These are phyloP conservation scores for Gasterosteus aculeatus DNA, from an alignment of 2,113 vertebrate species.

Conservation along the genomic window DNA sequence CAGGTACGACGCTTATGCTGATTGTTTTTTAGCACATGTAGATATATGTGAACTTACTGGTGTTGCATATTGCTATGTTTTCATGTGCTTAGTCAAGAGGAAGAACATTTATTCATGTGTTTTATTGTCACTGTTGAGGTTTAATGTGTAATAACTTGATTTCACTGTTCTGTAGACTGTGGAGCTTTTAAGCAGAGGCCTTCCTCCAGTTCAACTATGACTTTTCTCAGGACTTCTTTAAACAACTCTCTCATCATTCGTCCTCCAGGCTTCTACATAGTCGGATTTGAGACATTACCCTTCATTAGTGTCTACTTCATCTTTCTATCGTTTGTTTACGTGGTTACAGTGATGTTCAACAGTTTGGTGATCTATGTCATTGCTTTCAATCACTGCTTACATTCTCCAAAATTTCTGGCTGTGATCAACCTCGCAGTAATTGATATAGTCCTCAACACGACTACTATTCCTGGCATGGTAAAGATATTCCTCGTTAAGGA, in stretches of 20 bases:
- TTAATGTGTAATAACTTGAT: neutral
- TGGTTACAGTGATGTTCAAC: constrained; percentile 67
- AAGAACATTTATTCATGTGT: neutral
- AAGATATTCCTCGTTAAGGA: constrained; percentile 65
- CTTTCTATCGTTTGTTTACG: constrained; percentile 68
- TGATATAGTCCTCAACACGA: constrained; percentile 66
- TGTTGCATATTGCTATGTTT: neutral
- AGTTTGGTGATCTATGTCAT: constrained; percentile 63
- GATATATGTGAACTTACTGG: neutral
- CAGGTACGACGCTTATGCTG: neutral
- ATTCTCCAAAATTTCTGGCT: constrained; percentile 76
- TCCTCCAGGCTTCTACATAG: constrained; percentile 76
- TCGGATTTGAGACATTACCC: constrained; percentile 59
- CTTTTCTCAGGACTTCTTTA: constrained; percentile 1
- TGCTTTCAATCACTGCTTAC: constrained; percentile 54
- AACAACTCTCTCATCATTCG: constrained; percentile 65
- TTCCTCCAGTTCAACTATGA: constrained; percentile 39
- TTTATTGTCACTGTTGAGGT: neutral
- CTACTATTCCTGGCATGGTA: constrained; percentile 73
- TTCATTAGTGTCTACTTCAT: constrained; percentile 65
- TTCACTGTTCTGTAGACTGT: neutral
- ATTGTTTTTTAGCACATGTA: neutral
- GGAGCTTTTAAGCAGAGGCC: neutral
- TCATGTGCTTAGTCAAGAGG: neutral
- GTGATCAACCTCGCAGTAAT: constrained; percentile 73